Base-by-base conservation (phyloP, 1,140 invertebrate species). In the Zaprionus vittiger region DNA sequence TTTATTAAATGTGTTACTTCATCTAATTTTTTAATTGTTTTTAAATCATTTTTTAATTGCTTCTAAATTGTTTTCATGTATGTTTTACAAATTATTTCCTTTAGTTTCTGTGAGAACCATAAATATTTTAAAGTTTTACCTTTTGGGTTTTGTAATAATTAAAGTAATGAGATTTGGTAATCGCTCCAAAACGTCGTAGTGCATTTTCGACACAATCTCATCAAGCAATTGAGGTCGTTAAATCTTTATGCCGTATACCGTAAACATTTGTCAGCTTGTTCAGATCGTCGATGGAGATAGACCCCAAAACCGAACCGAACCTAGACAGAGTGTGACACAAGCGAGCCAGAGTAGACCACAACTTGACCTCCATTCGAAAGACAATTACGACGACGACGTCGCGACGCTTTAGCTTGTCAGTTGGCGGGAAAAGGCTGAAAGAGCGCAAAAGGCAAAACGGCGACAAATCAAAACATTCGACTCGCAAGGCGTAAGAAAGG, bases 301-400 rank as follows among this genome's bases (percentile, higher is more conserved):
- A 49, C 1, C 31, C 31, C 31, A 34, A 34, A 34, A 11, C 22
- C 38, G 14, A 54, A 37, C 31, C 28, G 15, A 56, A 20, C 24
- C 22, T 14, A 56, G 64, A 41, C 64, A 47, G 37, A 70, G 67
- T 71, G 79, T 85, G 83, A 82, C 83, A 80, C 77, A 86, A 86
- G n/a, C 41, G 41, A 47, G 41, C 41, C 41, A 2, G 68, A 71
- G 69, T 79, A 68, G 77, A 83, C 83, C 83, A 79, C 84, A 87
- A 73, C 80, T 87, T 87, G 84, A 87, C 83, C 83, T 86, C 83
- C 80, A 87, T 87, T 80, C 64, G 28, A 20, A 60, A 75, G 77
- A 78, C 77, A 87, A 80, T 80, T 81, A 79, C 78, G 49, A 71
- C 55, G 47, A 66, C 15, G 61, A 38, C 66, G 63, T 9, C 7